These are phyloP conservation scores for Linnaemya vulpina DNA, from an alignment of 2,888 invertebrate species.

Conservation along the genomic window DNA sequence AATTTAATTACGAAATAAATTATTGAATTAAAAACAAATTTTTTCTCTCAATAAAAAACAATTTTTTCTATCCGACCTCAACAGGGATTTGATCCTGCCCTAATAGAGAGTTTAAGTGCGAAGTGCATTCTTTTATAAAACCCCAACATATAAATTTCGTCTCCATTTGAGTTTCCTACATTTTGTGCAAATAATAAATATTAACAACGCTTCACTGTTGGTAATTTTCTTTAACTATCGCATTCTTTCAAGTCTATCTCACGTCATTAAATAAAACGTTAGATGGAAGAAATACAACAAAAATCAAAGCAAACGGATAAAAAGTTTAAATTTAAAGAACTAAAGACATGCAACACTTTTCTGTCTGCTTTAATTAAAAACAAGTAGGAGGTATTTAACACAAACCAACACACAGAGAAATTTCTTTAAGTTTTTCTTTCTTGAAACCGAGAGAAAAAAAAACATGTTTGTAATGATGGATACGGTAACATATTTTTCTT, in stretches of 20 bases:
- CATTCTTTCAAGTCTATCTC: conserved; percentile 18
- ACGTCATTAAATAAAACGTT: conserved; percentile 42
- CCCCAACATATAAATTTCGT: too few relatives aligned
- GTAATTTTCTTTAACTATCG: conserved; percentile 9
- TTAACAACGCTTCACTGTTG: conserved; percentile 18
- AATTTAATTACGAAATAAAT: too few relatives aligned
- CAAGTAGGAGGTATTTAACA: conserved; percentile 46
- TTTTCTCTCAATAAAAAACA: neutral
- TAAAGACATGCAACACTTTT: conserved; percentile 58
- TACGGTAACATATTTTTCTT: conserved; percentile 2
- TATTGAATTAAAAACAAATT: neutral
- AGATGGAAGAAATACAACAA: conserved; percentile 8
- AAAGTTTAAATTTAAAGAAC: conserved; percentile 35
- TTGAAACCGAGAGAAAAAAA: neutral
- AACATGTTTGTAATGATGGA: neutral
- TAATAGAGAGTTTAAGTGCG: neutral
- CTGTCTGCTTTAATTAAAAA: conserved; percentile 33
- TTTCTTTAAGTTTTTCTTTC: neutral
- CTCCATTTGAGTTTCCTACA: neutral
- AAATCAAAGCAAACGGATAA: neutral
- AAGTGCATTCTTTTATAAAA: neutral
- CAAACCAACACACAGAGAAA: neutral
- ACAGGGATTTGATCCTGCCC: neutral
- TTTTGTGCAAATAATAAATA: neutral
- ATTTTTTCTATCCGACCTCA: neutral